Evolutionary conservation across 2,113 vertebrate genomes (phyloP).

Genomic region (Serinus canaria): DNA sequence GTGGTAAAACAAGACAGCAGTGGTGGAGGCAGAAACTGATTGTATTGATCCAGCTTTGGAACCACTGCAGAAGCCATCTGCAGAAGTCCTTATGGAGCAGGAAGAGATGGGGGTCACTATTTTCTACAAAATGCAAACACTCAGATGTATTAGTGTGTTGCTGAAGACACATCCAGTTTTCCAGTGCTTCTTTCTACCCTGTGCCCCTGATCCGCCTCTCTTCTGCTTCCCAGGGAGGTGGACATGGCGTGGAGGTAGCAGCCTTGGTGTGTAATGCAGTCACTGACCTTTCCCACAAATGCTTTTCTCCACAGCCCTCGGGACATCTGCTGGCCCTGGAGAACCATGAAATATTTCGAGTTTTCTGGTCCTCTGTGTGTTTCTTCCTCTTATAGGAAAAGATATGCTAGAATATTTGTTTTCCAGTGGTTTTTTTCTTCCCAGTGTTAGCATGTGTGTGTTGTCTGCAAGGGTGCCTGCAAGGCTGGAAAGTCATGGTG

Average conservation of each 20-base stretch:
- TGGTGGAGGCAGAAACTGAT: neutral
- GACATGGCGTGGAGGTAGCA: rapidly evolving
- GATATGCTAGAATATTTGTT: neutral
- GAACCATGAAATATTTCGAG: neutral
- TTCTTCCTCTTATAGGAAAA: constrained; percentile 56
- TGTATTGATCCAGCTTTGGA: neutral
- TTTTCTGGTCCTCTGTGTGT: constrained; percentile 16
- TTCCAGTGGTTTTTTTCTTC: neutral
- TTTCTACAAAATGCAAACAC: neutral
- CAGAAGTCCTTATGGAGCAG: neutral
- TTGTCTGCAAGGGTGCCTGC: neutral
- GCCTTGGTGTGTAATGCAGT: neutral
- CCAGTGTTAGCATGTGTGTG: neutral
- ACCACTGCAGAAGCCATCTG: neutral
- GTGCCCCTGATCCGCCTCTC: neutral
- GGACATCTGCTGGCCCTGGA: constrained; percentile 41
- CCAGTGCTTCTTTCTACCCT: neutral
- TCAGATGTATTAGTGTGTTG: neutral
- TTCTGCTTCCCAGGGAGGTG: neutral
- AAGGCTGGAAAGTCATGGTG: neutral
- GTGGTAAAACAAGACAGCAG: neutral
- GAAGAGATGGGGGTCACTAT: neutral
- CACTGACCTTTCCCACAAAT: constrained; percentile 6
- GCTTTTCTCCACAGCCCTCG: neutral
- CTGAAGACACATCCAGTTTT: rapidly evolving